Percentiles rank a stretch among this genome's conserved stretches.
These are phyloP conservation scores for Tetragonisca angustula DNA, from an alignment of 2,888 invertebrate species.

Conservation along the genomic window DNA sequence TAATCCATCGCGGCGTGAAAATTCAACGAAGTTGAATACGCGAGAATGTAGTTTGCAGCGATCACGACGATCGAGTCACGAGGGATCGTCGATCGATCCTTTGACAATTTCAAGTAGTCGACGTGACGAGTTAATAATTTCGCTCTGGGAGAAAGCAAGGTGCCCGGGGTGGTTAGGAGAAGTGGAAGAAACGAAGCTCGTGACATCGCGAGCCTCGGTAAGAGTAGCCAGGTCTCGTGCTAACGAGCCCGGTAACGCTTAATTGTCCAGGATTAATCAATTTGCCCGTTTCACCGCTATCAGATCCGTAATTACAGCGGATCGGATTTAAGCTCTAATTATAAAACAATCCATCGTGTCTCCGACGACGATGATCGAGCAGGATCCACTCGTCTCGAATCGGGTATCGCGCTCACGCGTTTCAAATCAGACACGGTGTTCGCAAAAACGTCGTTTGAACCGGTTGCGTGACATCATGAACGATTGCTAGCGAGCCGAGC, in stretches of 20 bases:
- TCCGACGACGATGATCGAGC: slow-evolving; percentile 45
- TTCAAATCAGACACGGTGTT: slow-evolving; percentile 18
- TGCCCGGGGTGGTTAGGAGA: neutral
- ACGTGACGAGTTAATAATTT: slow-evolving; percentile 63
- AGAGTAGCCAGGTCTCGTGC: slow-evolving; percentile 36
- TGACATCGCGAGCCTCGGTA: slow-evolving; percentile 38
- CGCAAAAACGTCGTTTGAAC: slow-evolving; percentile 12
- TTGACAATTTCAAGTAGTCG: slow-evolving; percentile 61
- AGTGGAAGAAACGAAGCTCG: slow-evolving; percentile 42
- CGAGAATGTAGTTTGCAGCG: neutral
- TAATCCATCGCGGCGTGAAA: neutral
- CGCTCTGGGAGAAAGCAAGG: slow-evolving; percentile 38
- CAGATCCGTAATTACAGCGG: slow-evolving; percentile 53
- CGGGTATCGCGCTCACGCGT: slow-evolving; percentile 11
- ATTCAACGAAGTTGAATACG: neutral
- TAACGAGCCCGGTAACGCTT: slow-evolving; percentile 46
- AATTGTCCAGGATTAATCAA: slow-evolving; percentile 63
- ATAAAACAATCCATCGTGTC: slow-evolving; percentile 62
- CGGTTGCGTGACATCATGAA: neutral
- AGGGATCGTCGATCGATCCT: slow-evolving; percentile 38
- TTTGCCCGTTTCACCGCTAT: slow-evolving; percentile 45
- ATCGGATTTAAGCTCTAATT: slow-evolving; percentile 53
- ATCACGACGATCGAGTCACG: slow-evolving; percentile 31
- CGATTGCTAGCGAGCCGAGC: neutral
- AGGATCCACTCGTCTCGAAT: neutral